Evolutionary conservation across 2,797 vertebrate species (phyloP), one percentile per base, ranked within the genome.

Genomic region (Lithobates sylvaticus): DNA sequence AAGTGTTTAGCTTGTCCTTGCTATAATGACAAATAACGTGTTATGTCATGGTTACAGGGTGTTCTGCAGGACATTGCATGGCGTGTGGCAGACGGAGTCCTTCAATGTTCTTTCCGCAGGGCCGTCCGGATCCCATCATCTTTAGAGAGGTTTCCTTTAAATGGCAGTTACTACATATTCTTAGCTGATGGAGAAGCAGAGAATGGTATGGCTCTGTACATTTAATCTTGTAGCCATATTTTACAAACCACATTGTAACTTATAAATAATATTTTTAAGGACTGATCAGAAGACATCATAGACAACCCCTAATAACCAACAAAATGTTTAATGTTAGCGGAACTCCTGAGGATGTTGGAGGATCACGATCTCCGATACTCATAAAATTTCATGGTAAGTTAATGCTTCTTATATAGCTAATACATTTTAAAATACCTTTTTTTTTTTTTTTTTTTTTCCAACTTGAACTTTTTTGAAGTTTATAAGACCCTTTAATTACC

Each of bases 101-200:
- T 97, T 82, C 96, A 97, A 0, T 97, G 97, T 88, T 94, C 94
- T 85, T 98, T 98, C 89, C 91, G 93, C 80, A 94, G 97, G 89
- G 90, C 90, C 80, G 89, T 94, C 86, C 32, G 0, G 73, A 88
- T 95, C 76, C 91, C 92, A 58, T 85, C 69, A 71, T 84, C 76
- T 39, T 88, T 91, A 88, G 81, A 88, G 67, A 94, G 95, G 76
- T 96, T 96, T 89, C 88, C 91, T 89, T 90, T 97, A 84, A 91
- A 96, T 88, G 88, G 84, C n/a, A 93, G 89, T 83, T 96, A 96
- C 89, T 97, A 95, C 89, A 91, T 97, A 88, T 97, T 97, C 89
- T 76, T 97, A 87, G 96, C 96, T 79, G 92, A 95, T 78, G 97
- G 97, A 18, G 92, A 92, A 87, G 89, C 92, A 64, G 77, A 90